Base-by-base conservation (phyloP, 2,797 vertebrate species). In the Cossypha caffra region DNA sequence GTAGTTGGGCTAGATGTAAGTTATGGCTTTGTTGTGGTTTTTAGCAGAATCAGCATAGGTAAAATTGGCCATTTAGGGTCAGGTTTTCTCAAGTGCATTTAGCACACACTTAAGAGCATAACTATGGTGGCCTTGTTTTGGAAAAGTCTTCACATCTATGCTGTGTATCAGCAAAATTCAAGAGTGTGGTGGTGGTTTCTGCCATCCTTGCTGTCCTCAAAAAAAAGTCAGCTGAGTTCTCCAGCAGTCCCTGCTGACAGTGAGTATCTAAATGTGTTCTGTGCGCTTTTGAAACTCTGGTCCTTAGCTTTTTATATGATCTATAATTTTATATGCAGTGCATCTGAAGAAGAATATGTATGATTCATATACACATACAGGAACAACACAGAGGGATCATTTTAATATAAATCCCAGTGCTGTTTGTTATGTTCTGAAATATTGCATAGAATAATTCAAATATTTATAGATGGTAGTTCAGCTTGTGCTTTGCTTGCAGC, bases 401-500 rank as follows among this genome's bases (percentile, higher is more conserved):
- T 94, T 86, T 83, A 75, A 92, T 91, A 83, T 78, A 96, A 96
- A 93, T 88, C 91, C 64, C 87, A 76, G 71, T 74, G 67, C 80
- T 94, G 75, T 96, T 93, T 94, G 86, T 90, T 88, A 31, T 84
- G 75, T 78, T 86, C 82, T 90, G 85, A 91, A 95, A 86, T 54
- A 91, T n/a, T 83, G 76, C 91, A 37, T 26, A 66, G 69, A 93
- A 88, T 90, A 95, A 94, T 94, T 95, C 91, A 93, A 94, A 91
- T 93, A 73, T 94, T 94, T 95, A 89, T 93, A 90, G 92, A 35
- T 45, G 51, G 64, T n/a, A 86, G 81, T 89, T 97, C 94, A 94
- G 88, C 94, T 92, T 93, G 74, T 95, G 81, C 88, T 94, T 95
- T 91, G 94, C 87, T 96, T 95, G 87, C 86, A 77, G 94, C 75